Conservation (phyloP, 2,888 invertebrate species). For the Venusia cambrica region DNA sequence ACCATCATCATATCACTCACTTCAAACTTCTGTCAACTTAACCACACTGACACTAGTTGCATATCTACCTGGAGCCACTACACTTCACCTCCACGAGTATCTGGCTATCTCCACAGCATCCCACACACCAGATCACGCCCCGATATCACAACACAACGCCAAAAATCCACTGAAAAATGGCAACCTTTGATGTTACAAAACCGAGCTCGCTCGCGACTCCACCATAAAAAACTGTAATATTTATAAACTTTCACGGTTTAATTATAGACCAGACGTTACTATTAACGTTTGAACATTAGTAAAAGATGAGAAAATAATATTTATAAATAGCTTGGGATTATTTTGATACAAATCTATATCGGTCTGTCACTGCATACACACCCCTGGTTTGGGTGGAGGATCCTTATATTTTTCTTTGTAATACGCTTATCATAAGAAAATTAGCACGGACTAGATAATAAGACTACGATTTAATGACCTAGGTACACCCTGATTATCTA, state of each 20-base stretch:
- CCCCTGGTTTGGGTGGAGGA: constrained; percentile 76
- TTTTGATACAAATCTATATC: constrained; percentile 80
- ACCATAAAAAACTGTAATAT: constrained; percentile 76
- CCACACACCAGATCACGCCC: constrained; percentile 61
- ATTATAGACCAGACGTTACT: constrained; percentile 80
- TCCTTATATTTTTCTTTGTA: constrained; percentile 70
- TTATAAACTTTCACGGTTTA: constrained; percentile 79
- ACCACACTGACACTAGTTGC: constrained; percentile 77
- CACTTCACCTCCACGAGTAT: constrained; percentile 24
- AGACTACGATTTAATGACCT: constrained; percentile 76
- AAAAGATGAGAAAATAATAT: constrained; percentile 81
- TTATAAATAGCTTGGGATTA: constrained; percentile 81
- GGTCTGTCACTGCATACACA: constrained; percentile 78
- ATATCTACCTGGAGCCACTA: constrained; percentile 72
- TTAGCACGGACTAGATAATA: constrained; percentile 70
- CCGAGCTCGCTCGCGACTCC: constrained; percentile 63
- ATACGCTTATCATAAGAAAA: constrained; percentile 65
- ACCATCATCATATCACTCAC: constrained; percentile 81
- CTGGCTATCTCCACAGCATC: constrained; percentile 34
- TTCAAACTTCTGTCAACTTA: constrained; percentile 78
- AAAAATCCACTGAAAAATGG: constrained; percentile 76
- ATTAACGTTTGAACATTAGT: constrained; percentile 80
- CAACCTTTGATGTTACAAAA: constrained; percentile 71
- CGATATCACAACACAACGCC: constrained; percentile 61
- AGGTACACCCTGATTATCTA: constrained; percentile 80